Base-by-base conservation (phyloP, 1,140 invertebrate species). In the Papilio machaon region DNA sequence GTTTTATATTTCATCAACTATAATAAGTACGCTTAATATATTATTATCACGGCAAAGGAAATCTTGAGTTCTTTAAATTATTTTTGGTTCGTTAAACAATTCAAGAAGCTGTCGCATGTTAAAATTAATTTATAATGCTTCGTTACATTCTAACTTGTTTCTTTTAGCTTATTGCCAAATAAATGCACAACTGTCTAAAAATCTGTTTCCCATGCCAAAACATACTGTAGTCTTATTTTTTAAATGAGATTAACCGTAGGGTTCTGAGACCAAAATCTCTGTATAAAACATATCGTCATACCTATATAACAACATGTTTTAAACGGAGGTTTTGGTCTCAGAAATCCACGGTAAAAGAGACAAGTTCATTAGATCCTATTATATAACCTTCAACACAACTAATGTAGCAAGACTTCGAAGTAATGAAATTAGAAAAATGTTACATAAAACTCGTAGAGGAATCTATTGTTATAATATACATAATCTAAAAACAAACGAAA, bases 71-170 rank as follows among this genome's bases (percentile, higher is more conserved):
- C 23, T 73, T 73, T 73, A 73, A 76, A 23, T 52, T 52, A 52
- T 74, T 74, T 74, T 76, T 47, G 54, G 74, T 76, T 76, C 74
- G 47, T 76, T 76, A 52, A 76, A 76, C 74, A 54, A 49, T 76
- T 49, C n/a, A 47, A 30, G 19, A 76, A 54, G 43, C 52, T 19
- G 9, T 8, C 43, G 74, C 19, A 2, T 76, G 74, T 19, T 76
- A 13, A 76, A 76, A 52, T 49, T 76, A 52, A 52, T 76, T 76
- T 76, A 76, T 76, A 23, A 19, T 23, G 74, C 74, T 76, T 76
- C 74, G 43, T 76, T 76, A 76, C 1, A 49, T 76, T 76, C 2
- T 76, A 30, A 54, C 19, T 76, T 76, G 46, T 49, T 75, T 75
- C n/a, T 47, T 74, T 35, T 15, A 54, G 46, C 11, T 19, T 49